Percentiles rank a stretch among this genome's conserved stretches.
Evolutionary conservation across 2,888 invertebrate genomes (phyloP).

Genomic region (Euplexia lucipara): DNA sequence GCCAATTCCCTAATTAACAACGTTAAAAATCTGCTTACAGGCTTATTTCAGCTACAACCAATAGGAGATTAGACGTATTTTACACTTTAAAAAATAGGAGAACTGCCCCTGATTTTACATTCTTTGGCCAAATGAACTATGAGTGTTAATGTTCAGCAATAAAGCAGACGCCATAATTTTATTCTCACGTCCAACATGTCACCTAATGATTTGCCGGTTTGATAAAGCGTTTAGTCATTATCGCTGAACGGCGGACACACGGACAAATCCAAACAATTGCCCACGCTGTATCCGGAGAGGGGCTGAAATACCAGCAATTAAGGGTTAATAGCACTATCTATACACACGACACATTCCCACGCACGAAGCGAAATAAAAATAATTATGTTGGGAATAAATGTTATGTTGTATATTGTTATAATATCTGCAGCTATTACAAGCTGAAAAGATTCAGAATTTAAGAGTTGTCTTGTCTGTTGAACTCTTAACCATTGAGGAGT

Average conservation of each 20-base stretch:
- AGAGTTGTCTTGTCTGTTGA: constrained; percentile 4
- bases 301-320: constrained; percentile 73
- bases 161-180: constrained; percentile 33
- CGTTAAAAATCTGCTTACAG: no score
- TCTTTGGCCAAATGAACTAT: no score
- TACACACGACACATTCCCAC: constrained; percentile 77
- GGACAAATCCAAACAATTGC: constrained; percentile 68
- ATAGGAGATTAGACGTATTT: no score
- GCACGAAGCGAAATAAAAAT: constrained; percentile 40
- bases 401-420: background rate
- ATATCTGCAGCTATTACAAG: background rate
- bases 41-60: no score
- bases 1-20: no score
- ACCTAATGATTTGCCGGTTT: constrained; percentile 76
- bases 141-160: background rate
- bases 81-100: no score
- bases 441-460: background rate
- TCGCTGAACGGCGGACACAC: constrained; percentile 70
- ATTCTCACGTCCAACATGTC: constrained; percentile 71
- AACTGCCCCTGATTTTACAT: no score
- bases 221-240: constrained; percentile 80
- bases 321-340: constrained; percentile 76
- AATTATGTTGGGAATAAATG: background rate
- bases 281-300: constrained; percentile 62
- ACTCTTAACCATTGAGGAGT: constrained; percentile 29